Evolutionary conservation across 2,888 invertebrate genomes (phyloP).

Genomic region (Eledone cirrhosa): DNA sequence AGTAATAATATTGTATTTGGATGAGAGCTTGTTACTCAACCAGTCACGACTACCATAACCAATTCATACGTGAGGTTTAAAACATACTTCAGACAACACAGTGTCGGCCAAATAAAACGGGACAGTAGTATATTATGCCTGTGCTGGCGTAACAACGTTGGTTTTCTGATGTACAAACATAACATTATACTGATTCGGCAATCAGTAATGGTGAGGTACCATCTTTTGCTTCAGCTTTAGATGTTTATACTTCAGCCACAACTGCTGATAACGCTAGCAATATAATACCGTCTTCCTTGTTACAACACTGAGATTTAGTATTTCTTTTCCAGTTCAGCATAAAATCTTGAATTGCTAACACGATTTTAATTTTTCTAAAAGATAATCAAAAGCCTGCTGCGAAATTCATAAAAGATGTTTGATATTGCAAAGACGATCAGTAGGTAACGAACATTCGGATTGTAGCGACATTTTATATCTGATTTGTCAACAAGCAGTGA

Average conservation of each 20-base stretch:
- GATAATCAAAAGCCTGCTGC: too few species aligned
- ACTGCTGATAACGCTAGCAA: too few species aligned
- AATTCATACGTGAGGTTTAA: not conserved
- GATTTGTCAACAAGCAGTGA: too few species aligned
- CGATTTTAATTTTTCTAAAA: too few species aligned
- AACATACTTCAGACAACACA: not conserved
- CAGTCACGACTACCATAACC: not conserved
- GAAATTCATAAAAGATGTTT: too few species aligned
- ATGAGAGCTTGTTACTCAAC: not conserved
- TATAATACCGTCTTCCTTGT: too few species aligned
- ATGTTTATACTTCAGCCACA: not conserved
- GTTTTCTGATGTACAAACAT: not conserved
- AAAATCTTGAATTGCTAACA: too few species aligned
- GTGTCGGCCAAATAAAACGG: not conserved
- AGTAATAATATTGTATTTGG: not conserved
- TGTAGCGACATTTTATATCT: too few species aligned
- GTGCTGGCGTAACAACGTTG: not conserved
- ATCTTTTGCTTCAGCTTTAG: not conserved
- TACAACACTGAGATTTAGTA: too few species aligned
- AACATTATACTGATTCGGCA: not conserved
- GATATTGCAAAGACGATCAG: too few species aligned
- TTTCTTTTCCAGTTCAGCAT: too few species aligned
- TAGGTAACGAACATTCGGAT: too few species aligned
- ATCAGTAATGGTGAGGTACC: conserved; percentile 6
- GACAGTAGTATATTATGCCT: not conserved